A percentile compares a stretch with the other conserved stretches of the same genome.
Evolutionary conservation across 2,797 vertebrate genomes (phyloP).

Genomic region (Falco rusticolus): DNA sequence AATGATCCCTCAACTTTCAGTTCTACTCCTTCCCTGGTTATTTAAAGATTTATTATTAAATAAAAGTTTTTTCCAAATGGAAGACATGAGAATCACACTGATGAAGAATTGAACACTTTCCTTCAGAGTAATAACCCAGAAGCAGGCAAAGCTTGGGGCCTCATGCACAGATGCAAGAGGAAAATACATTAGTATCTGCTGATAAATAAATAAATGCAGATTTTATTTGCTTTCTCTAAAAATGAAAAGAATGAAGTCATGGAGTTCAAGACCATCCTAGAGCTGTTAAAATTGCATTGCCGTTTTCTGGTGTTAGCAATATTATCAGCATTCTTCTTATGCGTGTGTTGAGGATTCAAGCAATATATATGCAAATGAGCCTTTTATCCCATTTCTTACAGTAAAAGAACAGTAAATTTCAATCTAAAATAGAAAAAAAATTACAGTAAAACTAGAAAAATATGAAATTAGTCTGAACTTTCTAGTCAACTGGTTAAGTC

Average conservation of each 20-base stretch:
- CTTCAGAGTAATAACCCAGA: background rate
- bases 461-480: background rate
- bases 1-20: background rate
- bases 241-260: background rate
- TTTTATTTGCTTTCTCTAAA: background rate
- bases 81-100: background rate
- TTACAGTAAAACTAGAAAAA: background rate
- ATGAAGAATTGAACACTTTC: background rate
- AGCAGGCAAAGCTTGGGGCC: fast-evolving
- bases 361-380: background rate
- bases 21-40: background rate
- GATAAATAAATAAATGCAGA: background rate
- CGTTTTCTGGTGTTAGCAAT: background rate
- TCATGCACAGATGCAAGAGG: background rate
- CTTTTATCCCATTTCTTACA: background rate
- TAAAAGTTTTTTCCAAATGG: background rate
- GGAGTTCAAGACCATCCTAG: background rate
- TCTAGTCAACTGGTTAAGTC: background rate
- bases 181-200: background rate
- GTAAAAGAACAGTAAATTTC: background rate
- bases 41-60: background rate
- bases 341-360: background rate
- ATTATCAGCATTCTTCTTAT: background rate
- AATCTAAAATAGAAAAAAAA: background rate
- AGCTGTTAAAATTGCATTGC: background rate